A percentile compares a stretch with the other conserved stretches of the same genome.
phyloP scores from a whole-genome alignment of 2,888 invertebrate species.

The Zeuzera pyrina region DNA sequence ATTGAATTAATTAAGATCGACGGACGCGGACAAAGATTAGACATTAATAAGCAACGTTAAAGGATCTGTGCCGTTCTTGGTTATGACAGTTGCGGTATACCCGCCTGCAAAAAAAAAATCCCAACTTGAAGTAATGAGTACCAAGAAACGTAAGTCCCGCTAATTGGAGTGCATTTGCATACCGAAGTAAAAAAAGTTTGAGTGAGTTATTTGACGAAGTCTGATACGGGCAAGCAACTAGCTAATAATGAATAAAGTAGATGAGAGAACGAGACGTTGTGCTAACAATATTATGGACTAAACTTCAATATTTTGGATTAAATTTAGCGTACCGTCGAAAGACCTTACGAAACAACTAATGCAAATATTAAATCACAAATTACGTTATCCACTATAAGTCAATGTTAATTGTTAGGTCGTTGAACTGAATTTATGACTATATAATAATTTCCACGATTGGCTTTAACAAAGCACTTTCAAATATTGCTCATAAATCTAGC shows the following conservation, averaged over 20 bases:
- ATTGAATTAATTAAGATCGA: constrained; percentile 67
- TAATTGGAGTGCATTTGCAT: constrained; percentile 70
- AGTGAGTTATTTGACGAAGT: constrained; percentile 58
- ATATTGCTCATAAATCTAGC: constrained; percentile 1
- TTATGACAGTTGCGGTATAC: constrained; percentile 45
- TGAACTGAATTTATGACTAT: constrained; percentile 28
- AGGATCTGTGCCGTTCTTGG: constrained; percentile 56
- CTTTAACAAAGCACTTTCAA: too few species aligned
- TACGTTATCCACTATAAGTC: too few species aligned
- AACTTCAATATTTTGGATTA: background rate
- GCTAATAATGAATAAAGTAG: constrained; percentile 18
- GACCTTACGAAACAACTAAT: too few species aligned
- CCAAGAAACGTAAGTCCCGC: constrained; percentile 56
- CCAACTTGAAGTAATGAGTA: constrained; percentile 61
- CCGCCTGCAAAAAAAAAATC: constrained; percentile 41
- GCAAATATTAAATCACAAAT: constrained; percentile 33
- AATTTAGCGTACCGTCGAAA: too few species aligned
- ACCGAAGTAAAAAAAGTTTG: constrained; percentile 55
- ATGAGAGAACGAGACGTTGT: background rate
- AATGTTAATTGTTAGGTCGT: constrained; percentile 29
- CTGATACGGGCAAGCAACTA: constrained; percentile 36
- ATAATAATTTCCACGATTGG: too few species aligned
- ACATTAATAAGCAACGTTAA: constrained; percentile 63
- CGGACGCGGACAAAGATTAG: constrained; percentile 58
- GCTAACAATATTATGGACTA: background rate